Base-by-base conservation (phyloP, 2,888 invertebrate species). In the Ormyrus pomaceus region DNA sequence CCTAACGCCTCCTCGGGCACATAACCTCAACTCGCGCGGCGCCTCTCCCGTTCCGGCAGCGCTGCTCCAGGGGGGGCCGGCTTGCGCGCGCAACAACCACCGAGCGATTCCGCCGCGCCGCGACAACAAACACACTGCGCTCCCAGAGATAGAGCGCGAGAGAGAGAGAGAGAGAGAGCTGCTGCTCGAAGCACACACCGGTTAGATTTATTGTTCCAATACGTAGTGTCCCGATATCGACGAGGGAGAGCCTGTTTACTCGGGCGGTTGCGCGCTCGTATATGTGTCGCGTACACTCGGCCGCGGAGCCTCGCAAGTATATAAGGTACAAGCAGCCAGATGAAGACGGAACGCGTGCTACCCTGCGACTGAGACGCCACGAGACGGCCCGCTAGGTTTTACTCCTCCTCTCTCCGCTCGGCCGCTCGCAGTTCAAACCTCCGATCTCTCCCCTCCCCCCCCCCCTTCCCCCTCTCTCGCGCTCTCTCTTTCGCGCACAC, bases 281-380 rank as follows among this genome's bases (percentile, higher is more conserved):
- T 34, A 34, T 34, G 34, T 34, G 34, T 34, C 34, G 34, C 4
- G 45, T 45, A 61, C 61, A 61, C 61, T 34, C 3, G 45, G 34
- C 5, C 62, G 11, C 11, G 45, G 2, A 19, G 45, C 11, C 11
- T 0, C 10, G 9, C 11, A n/a, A 11, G 53, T 19, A 19, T 19
- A 0, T n/a, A 53, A n/a, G 8, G 7, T 34, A 45, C n/a, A 46
- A 34, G 59, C 45, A 9, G 10, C 8, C 11, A 48, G 55, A 11
- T 82, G 75, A 75, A 82, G 59, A 85, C 85, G 77, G 83, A 84
- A 84, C 87, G 86, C 88, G 87, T 86, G 87, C 88, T 84, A 86
- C 86, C 85, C 87, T 86, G 87, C 88, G 87, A 89, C 89, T 89
- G 87, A 88, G 86, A 87, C 88, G 87, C 87, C 87, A 85, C 87